Evolutionary conservation across 35 echinoderm and acorn worm genomes (phyloP), one percentile per base, ranked within the genome.

Genomic region (Ophioderma brevispina): DNA sequence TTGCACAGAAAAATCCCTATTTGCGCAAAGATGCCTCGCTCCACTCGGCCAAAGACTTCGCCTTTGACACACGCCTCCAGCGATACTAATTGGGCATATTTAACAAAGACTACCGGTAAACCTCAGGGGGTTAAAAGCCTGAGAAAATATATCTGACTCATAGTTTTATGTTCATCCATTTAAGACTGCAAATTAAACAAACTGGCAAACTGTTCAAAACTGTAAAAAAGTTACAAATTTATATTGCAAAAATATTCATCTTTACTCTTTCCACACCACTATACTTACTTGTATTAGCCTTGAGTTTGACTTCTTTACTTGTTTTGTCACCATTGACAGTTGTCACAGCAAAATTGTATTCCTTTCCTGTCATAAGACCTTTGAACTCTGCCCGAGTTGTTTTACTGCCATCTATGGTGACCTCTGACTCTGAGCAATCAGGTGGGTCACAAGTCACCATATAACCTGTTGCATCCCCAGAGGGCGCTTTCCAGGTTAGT

Each of bases 281-380:
- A 25, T 1, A 81, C 95, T 97, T 80, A 97, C 95, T 94, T 19
- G 95, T 85, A 41, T 87, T 97, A 34, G 95, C 89, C 38, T 85
- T 89, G 1, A 94, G 34, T 28, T 89, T 55, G 64, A 97, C 95
- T 55, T 79, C 75, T 23, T 94, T 85, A 18, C 95, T 87, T 37
- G 94, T 75, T 28, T 85, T 21, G 0, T 97, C 89, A 34, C 81
- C 76, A 70, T 94, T 97, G 36, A 81, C 55, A 38, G 95, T 52
- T 1, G 85, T 40, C 38, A 97, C 94, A 25, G 90, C 84, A 76
- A 97, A 86, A 6, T 82, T 79, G 85, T 97, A 97, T 39, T 94
- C 92, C 78, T 85, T 91, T 5, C 95, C 95, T 17, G 92, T 70
- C 13, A 70, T 92, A 35, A 97, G 81, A 30, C 76, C 87, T 49